Percentiles rank a stretch among this genome's conserved stretches.
Conservation (phyloP, 1,140 invertebrate species). For the Lepidostoma basale region DNA sequence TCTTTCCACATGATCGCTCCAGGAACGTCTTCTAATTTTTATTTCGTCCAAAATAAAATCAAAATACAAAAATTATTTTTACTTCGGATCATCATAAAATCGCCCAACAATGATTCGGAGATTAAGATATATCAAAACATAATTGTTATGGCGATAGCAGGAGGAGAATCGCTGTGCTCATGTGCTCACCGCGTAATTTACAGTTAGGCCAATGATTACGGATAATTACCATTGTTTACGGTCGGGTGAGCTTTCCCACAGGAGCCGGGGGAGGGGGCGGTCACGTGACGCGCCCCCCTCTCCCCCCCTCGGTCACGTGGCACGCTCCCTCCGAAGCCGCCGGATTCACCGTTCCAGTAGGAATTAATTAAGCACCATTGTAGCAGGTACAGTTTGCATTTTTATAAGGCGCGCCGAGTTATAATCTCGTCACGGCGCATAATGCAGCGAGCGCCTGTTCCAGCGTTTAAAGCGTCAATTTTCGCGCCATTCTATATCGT, state of each 20-base stretch:
- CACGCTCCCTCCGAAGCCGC: too few relatives aligned
- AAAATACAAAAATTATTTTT: too few relatives aligned
- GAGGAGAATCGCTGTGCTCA: too few relatives aligned
- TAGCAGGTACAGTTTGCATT: conserved; percentile 1
- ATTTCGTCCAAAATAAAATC: too few relatives aligned
- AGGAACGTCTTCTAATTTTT: too few relatives aligned
- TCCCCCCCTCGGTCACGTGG: not conserved
- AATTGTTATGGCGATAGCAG: too few relatives aligned
- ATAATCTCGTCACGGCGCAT: not conserved
- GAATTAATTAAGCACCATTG: conserved; percentile 10
- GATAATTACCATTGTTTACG: conserved; percentile 40
- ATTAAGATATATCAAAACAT: too few relatives aligned
- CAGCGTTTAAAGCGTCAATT: too few relatives aligned
- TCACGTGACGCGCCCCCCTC: not conserved
- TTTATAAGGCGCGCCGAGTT: not conserved
- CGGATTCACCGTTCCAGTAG: conserved; percentile 1
- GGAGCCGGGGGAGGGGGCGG: conserved; percentile 9
- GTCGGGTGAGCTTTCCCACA: conserved; percentile 35
- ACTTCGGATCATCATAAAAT: too few relatives aligned
- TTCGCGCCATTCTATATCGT: too few relatives aligned
- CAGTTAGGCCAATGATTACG: conserved; percentile 25
- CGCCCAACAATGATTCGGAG: too few relatives aligned
- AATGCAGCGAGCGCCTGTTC: conserved; percentile 3
- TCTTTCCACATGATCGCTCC: too few relatives aligned
- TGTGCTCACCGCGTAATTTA: not conserved